Percentiles rank a stretch among this genome's conserved stretches.
These are phyloP conservation scores for Jaculus jaculus DNA, from an alignment of 2,113 vertebrate species.

Conservation along the genomic window DNA sequence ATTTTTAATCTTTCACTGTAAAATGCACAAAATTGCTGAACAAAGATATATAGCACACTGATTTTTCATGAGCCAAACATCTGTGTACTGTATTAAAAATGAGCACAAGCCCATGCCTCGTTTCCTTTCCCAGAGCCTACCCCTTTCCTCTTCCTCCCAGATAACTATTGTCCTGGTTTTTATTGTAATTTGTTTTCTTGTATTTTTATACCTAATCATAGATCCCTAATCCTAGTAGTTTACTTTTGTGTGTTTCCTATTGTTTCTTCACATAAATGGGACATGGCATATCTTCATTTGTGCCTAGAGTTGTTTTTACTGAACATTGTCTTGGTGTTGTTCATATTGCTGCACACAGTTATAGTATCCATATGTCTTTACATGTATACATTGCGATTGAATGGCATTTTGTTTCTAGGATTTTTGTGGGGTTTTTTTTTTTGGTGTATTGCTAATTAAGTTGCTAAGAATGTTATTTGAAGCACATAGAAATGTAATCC, in stretches of 20 bases:
- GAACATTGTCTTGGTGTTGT: not conserved
- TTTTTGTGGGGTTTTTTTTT: too few relatives aligned
- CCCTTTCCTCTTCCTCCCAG: not conserved
- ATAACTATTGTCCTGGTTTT: constrained; percentile 12
- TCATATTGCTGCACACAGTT: not conserved
- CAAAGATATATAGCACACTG: not conserved
- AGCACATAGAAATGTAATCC: not conserved
- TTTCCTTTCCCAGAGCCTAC: not conserved
- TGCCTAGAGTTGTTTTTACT: not conserved
- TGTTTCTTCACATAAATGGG: not conserved
- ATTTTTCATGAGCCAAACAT: constrained; percentile 24
- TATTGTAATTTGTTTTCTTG: constrained; percentile 4
- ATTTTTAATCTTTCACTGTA: not conserved
- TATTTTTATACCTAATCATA: not conserved
- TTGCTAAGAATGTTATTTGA: not conserved
- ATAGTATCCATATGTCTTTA: not conserved
- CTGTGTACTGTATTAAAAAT: not conserved
- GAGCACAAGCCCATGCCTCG: not conserved
- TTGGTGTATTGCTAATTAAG: not conserved
- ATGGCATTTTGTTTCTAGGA: constrained; percentile 29
- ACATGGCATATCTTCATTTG: not conserved
- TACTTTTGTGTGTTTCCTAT: not conserved
- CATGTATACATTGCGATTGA: not conserved
- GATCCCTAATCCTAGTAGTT: not conserved
- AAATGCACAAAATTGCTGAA: not conserved